Conservation (phyloP, 2,113 vertebrate genomes). For the Tetrax tetrax region DNA sequence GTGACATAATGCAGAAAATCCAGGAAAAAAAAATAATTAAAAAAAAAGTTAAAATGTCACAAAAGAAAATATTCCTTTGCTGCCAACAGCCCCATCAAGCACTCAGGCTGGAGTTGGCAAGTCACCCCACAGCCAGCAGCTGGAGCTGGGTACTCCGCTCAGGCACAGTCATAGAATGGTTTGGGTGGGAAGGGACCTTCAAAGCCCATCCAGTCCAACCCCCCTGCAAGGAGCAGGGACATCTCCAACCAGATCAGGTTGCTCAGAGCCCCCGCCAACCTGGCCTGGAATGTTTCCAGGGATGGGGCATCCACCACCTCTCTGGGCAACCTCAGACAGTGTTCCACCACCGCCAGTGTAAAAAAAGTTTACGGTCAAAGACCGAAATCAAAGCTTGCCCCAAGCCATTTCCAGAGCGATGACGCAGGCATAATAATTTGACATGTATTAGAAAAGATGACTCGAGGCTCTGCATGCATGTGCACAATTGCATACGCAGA, state of each 20-base stretch:
- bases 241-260: too few relatives aligned
- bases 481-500: accelerated
- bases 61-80: background rate
- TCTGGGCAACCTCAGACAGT: too few relatives aligned
- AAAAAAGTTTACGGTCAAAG: background rate
- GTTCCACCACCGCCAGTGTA: too few relatives aligned
- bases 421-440: accelerated
- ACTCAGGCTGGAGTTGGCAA: background rate
- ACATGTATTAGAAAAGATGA: accelerated
- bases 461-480: accelerated
- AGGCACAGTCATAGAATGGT: too few relatives aligned
- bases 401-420: background rate
- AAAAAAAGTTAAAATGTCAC: background rate
- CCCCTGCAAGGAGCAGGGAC: too few relatives aligned
- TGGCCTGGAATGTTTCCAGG: too few relatives aligned
- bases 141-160: background rate
- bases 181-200: too few relatives aligned
- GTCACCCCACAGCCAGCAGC: accelerated
- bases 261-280: too few relatives aligned
- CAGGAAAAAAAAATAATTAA: background rate
- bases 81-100: background rate
- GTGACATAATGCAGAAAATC: too few relatives aligned
- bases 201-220: too few relatives aligned
- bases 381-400: too few relatives aligned
- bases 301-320: too few relatives aligned